Base-by-base conservation (phyloP, 92 coral and sea anemone species). In the Palythoa caribaeorum region DNA sequence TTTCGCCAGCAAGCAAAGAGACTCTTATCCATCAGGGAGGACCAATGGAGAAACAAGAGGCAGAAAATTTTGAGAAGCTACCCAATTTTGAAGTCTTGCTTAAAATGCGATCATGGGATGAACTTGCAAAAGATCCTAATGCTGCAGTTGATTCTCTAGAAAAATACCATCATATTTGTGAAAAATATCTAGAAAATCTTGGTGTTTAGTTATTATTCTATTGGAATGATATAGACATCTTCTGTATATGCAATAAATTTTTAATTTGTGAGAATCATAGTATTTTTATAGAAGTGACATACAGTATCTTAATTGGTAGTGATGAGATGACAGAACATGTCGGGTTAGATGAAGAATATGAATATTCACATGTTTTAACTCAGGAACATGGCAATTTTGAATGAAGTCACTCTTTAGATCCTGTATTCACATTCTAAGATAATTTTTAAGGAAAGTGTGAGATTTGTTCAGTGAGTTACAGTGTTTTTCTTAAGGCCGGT, bases 21-120 rank as follows among this genome's bases (percentile, higher is more conserved):
- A 97, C 99, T 9, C 71, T 97, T 70, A 85, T 91, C n/a, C 91
- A 92, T 78, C 99, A 97, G 88, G 99, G 99, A 38, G 99, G 99
- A 0, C 94, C 98, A n/a, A 97, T 97, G 99, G 88, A 85, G 7
- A 78, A 79, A 47, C 94, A 97, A 40, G 99, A 97, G 55, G 99
- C 99, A 11, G 86, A 89, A 47, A 80, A 19, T 66, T 97, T 97
- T 91, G 99, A 97, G 77, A 87, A 85, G 68, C 90, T 93, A 54
- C 76, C 89, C 50, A 91, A 86, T 35, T 97, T 95, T 68, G 85
- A 93, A 76, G 99, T 96, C 20, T 62, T 97, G 63, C 59, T 97
- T 12, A 93, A 91, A 91, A 97, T 97, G 98, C 84, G 99, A 75
- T 48, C 52, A 8, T 97, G 99, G 99, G 99, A 97, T 86, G 99